phyloP scores from a whole-genome alignment of 2,888 invertebrate genomes.

The Anagyrus pseudococci region DNA sequence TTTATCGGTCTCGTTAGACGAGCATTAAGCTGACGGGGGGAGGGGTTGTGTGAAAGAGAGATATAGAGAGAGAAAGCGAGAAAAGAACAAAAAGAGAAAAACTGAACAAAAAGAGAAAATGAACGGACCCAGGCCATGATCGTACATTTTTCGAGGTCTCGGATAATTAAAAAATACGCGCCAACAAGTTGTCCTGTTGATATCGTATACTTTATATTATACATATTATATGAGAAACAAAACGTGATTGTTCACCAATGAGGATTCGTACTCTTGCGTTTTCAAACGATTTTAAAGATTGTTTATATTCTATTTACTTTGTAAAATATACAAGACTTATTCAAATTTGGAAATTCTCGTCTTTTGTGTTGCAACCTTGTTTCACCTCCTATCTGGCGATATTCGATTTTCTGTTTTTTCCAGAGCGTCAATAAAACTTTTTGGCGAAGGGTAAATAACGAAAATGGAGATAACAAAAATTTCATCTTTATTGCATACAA shows the following conservation, averaged over 20 bases:
- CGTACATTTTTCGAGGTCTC: conserved; percentile 43
- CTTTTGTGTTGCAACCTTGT: background rate
- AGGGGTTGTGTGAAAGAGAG: background rate
- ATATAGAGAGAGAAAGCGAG: conserved; percentile 14
- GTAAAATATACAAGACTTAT: conserved; percentile 60
- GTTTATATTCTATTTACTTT: conserved; percentile 61
- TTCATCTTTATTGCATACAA: conserved; percentile 24
- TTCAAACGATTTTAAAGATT: conserved; percentile 58
- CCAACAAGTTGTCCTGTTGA: conserved; percentile 55
- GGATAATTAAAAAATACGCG: conserved; percentile 40
- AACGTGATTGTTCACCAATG: conserved; percentile 51
- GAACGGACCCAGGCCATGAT: conserved; percentile 40
- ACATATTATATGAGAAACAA: conserved; percentile 36
- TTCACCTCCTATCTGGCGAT: too few relatives aligned
- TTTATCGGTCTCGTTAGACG: conserved; percentile 35
- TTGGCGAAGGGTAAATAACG: background rate
- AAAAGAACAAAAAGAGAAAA: conserved; percentile 11
- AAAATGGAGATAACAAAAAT: conserved; percentile 17
- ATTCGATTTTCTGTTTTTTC: too few relatives aligned
- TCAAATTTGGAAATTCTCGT: conserved; percentile 40
- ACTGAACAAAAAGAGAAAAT: conserved; percentile 24
- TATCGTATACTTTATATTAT: conserved; percentile 55
- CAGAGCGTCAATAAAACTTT: too few relatives aligned
- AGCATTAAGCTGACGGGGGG: background rate
- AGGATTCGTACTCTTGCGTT: conserved; percentile 58